Percentiles rank a stretch among this genome's conserved stretches.
Evolutionary conservation across 1,140 invertebrate genomes (phyloP).

Genomic region (Acromyrmex heyeri): DNA sequence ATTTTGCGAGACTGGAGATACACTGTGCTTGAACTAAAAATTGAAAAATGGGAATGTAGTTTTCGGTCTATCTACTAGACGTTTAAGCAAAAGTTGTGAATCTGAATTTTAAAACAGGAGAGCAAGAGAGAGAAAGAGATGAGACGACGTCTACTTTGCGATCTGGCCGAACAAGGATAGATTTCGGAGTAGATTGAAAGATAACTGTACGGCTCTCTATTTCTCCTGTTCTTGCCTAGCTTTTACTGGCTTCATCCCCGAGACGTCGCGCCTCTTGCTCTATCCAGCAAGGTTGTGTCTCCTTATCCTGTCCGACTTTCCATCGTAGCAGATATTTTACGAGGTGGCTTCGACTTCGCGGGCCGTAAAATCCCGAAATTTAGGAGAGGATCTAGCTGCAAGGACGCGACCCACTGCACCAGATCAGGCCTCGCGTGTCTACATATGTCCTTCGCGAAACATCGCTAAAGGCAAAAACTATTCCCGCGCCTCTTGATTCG

Average conservation of each 20-base stretch:
- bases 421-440: background rate
- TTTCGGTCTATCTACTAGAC: constrained; percentile 59
- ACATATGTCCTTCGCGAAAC: background rate
- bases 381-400: constrained; percentile 66
- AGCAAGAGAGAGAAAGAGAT: background rate
- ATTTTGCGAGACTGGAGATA: constrained; percentile 13
- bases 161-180: background rate
- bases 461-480: constrained; percentile 4
- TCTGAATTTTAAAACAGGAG: constrained; percentile 79
- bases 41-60: background rate
- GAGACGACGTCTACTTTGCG: constrained; percentile 1
- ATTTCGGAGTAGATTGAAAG: constrained; percentile 74
- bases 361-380: constrained; percentile 79
- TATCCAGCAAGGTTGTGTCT: constrained; percentile 27
- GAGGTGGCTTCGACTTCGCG: constrained; percentile 67
- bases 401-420: constrained; percentile 30
- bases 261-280: background rate
- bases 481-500: constrained; percentile 2
- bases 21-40: background rate
- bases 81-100: constrained; percentile 80
- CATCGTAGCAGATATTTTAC: constrained; percentile 76
- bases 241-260: background rate
- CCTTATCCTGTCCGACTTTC: constrained; percentile 30
- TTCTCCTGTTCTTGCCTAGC: constrained; percentile 15
- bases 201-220: constrained; percentile 63